Evolutionary conservation across 2,888 invertebrate species (phyloP).

Genomic region (Habrosyne pyritoides): DNA sequence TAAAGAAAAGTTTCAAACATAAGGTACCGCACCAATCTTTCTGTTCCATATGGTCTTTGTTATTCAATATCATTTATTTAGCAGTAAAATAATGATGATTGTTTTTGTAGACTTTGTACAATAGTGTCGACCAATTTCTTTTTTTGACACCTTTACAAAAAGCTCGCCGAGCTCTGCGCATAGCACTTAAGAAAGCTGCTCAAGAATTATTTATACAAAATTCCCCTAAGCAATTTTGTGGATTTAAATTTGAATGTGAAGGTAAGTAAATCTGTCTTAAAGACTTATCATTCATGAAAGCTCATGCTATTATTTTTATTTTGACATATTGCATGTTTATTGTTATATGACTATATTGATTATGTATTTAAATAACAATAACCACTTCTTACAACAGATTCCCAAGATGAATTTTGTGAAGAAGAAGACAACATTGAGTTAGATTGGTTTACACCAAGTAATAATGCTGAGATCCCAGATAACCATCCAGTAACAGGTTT

Average conservation of each 20-base stretch:
- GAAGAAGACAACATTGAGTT: constrained; percentile 67
- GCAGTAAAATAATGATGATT: background rate
- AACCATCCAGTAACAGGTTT: constrained; percentile 54
- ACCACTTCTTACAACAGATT: constrained; percentile 47
- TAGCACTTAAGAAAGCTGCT: constrained; percentile 71
- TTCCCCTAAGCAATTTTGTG: constrained; percentile 52
- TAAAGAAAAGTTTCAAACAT: constrained; percentile 65
- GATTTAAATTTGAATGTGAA: constrained; percentile 54
- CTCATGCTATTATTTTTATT: no score
- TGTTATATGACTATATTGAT: no score
- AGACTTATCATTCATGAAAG: no score
- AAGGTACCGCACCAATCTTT: constrained; percentile 46
- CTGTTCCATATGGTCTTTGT: background rate
- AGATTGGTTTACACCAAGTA: constrained; percentile 58
- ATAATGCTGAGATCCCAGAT: constrained; percentile 35
- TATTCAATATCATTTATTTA: background rate
- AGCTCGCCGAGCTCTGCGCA: constrained; percentile 69
- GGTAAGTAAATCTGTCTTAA: no score
- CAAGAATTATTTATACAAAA: constrained; percentile 62
- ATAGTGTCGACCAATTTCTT: constrained; percentile 52
- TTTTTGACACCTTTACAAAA: constrained; percentile 73
- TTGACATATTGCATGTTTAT: no score
- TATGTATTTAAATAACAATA: no score
- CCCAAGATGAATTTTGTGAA: constrained; percentile 61
- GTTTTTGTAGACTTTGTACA: constrained; percentile 46